These are phyloP conservation scores for Oncorhynchus gorbuscha DNA, from an alignment of 2,113 vertebrate species.

Conservation along the genomic window DNA sequence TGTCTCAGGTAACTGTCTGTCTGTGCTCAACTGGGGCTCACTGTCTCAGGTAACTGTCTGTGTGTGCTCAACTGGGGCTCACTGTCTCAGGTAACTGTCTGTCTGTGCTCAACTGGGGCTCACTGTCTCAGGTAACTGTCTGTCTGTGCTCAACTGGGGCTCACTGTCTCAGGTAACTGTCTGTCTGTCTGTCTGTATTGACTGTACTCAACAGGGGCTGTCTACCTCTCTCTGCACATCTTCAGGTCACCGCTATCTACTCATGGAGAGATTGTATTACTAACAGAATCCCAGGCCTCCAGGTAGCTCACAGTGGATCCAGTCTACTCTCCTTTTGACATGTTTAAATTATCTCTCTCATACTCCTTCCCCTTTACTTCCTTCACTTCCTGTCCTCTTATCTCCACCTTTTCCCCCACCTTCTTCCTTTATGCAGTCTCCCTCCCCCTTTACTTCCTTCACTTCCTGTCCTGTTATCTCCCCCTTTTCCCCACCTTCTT, in stretches of 20 bases:
- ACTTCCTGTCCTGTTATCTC: not conserved
- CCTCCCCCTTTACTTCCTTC: not conserved
- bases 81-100: conserved; percentile 30
- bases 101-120: conserved; percentile 30
- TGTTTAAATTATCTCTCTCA: not conserved
- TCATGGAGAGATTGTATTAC: not conserved
- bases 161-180: conserved; percentile 38
- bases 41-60: too few species aligned
- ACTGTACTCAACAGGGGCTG: conserved; percentile 46
- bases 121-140: too few species aligned
- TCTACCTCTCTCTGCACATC: conserved; percentile 11
- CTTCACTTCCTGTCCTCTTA: not conserved
- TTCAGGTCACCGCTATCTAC: not conserved
- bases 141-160: too few species aligned
- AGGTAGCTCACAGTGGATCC: conserved; percentile 13
- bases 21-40: too few species aligned
- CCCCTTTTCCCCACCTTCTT: not conserved
- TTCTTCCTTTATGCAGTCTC: too few species aligned
- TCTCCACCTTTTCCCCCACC: not conserved
- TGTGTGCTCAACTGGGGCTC: too few species aligned
- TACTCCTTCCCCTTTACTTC: conserved; percentile 13
- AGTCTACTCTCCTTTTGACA: not conserved
- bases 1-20: too few species aligned
- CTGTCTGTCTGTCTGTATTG: conserved; percentile 18
- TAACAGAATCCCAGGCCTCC: not conserved